These are phyloP conservation scores for Chiloscyllium plagiosum DNA, from an alignment of 2,113 vertebrate species.

Conservation along the genomic window DNA sequence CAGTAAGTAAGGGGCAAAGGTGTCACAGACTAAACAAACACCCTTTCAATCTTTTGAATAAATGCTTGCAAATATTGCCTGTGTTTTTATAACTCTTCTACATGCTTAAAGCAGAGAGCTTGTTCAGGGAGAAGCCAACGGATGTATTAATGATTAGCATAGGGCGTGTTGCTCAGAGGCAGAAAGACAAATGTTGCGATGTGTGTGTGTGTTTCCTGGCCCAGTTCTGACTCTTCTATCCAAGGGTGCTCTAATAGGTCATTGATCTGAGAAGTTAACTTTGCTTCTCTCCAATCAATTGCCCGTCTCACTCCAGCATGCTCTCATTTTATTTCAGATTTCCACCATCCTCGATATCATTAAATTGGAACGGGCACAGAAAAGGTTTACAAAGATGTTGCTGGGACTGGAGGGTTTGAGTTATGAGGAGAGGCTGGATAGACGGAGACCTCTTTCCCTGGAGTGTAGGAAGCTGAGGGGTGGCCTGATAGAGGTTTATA, in stretches of 20 bases:
- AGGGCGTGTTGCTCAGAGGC: not conserved
- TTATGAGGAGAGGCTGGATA: too few relatives aligned
- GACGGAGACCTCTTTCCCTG: too few relatives aligned
- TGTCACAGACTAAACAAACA: not conserved
- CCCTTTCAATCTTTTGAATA: not conserved
- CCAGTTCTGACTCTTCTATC: not conserved
- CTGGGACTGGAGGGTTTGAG: too few relatives aligned
- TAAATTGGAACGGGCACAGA: too few relatives aligned
- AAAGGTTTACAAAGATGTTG: too few relatives aligned
- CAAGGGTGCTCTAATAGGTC: not conserved
- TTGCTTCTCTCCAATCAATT: not conserved
- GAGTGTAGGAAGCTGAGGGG: too few relatives aligned
- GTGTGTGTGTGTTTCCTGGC: not conserved
- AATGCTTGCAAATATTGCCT: not conserved
- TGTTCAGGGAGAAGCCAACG: not conserved
- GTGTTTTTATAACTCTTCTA: not conserved
- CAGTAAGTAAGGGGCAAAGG: not conserved
- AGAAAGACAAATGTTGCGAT: not conserved
- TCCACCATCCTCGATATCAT: too few relatives aligned
- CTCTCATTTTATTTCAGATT: not conserved
- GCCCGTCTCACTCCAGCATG: not conserved
- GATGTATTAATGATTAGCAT: not conserved
- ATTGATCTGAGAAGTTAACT: not conserved
- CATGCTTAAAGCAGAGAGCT: not conserved
- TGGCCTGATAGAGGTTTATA: too few relatives aligned